phyloP scores from a whole-genome alignment of 2,888 invertebrate species.

The Rotaria sp. region DNA sequence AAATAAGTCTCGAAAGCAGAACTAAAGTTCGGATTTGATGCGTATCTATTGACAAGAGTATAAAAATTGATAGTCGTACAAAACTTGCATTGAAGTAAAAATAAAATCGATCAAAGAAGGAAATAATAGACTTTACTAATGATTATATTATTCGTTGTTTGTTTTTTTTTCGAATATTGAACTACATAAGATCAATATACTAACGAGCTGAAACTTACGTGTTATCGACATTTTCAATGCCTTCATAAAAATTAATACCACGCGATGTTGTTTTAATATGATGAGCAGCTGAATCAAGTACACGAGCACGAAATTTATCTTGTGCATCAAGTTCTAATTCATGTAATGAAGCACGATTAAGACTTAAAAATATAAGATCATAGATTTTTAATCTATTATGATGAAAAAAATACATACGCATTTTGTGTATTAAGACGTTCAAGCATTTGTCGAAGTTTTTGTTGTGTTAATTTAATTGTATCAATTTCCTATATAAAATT shows the following conservation, averaged over 20 bases:
- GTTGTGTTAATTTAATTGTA: conserved; percentile 70
- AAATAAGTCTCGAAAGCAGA: too few species aligned
- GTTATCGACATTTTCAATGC: conserved; percentile 52
- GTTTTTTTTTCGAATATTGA: neutral
- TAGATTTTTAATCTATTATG: neutral
- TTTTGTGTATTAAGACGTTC: conserved; percentile 56
- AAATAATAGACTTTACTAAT: too few species aligned
- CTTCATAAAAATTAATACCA: conserved; percentile 54
- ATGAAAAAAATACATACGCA: neutral
- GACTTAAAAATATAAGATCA: conserved; percentile 44
- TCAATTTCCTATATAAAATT: conserved; percentile 65
- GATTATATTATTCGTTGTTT: too few species aligned
- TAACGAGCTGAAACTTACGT: conserved; percentile 47
- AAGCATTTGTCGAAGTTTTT: conserved; percentile 67
- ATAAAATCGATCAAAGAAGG: too few species aligned
- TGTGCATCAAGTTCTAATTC: conserved; percentile 78
- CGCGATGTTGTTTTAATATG: conserved; percentile 51
- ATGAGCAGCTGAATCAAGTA: conserved; percentile 51
- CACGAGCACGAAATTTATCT: conserved; percentile 73
- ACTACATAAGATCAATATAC: neutral
- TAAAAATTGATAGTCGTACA: too few species aligned
- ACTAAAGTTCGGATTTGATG: too few species aligned
- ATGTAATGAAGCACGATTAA: conserved; percentile 60
- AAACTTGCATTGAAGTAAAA: too few species aligned
- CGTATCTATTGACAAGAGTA: too few species aligned